A percentile compares a stretch with the other conserved stretches of the same genome.
Evolutionary conservation across 1,140 invertebrate genomes (phyloP).

Genomic region (Steinernema feltiae): DNA sequence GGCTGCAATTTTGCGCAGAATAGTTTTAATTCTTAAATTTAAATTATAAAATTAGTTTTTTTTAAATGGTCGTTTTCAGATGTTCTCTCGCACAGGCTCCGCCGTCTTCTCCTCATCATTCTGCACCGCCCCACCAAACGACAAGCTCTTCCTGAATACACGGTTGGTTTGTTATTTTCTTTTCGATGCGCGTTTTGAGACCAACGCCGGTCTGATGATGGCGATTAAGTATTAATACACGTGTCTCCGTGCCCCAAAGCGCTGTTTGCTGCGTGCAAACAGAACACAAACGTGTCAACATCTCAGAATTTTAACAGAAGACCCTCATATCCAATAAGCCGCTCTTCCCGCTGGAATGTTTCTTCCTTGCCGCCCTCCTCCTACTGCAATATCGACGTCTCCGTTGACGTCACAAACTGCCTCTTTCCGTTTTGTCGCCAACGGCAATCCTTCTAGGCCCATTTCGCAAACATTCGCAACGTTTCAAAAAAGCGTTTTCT

Average conservation of each 20-base stretch:
- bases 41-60: no score
- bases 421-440: neutral
- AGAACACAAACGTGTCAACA: neutral
- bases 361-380: no score
- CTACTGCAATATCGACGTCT: neutral
- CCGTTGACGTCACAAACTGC: neutral
- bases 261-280: neutral
- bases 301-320: no score
- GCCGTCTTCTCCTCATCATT: neutral
- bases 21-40: neutral
- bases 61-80: neutral
- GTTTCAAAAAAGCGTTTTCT: neutral
- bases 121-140: neutral
- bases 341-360: neutral
- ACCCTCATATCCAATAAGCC: neutral
- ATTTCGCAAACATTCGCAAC: no score
- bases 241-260: no score
- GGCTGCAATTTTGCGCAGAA: no score
- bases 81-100: neutral
- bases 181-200: neutral
- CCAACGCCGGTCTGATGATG: neutral
- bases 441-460: no score
- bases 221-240: neutral
- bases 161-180: constrained; percentile 10
- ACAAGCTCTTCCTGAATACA: neutral